Conservation (phyloP, 53 echinoderm and acorn worm species). For the Apostichopus leukothele region DNA sequence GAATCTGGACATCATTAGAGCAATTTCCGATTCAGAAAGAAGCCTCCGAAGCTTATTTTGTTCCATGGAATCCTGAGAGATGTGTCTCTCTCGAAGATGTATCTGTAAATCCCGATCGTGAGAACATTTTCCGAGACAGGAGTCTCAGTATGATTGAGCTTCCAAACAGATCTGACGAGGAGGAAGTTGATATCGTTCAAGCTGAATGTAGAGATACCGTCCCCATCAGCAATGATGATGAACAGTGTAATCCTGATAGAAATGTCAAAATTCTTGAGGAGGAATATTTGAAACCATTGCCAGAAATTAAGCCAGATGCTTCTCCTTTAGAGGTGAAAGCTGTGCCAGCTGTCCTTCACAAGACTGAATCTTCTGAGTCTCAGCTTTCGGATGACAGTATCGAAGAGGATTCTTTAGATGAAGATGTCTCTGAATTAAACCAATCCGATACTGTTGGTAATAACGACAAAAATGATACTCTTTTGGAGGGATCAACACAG, state of each 20-base stretch:
- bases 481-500: not conserved
- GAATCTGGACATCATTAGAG: slow-evolving; percentile 19
- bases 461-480: not conserved
- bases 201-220: not conserved
- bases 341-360: not conserved
- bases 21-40: slow-evolving; percentile 10
- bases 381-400: not conserved
- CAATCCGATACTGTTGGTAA: not conserved
- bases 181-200: not conserved
- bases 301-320: not conserved
- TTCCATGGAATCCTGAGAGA: slow-evolving; percentile 36
- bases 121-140: not conserved
- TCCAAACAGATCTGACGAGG: not conserved
- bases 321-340: not conserved
- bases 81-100: slow-evolving; percentile 34
- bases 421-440: not conserved
- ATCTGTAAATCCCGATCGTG: not conserved
- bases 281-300: not conserved
- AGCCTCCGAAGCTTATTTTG: slow-evolving; percentile 24
- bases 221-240: not conserved
- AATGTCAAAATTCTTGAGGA: not conserved
- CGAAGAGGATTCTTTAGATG: slow-evolving; percentile 12
- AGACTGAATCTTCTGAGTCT: not conserved
- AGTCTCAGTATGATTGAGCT: slow-evolving; percentile 36
- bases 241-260: not conserved